A percentile compares a stretch with the other conserved stretches of the same genome.
Conservation (phyloP, 2,888 invertebrate species). For the Tetropium fuscum region DNA sequence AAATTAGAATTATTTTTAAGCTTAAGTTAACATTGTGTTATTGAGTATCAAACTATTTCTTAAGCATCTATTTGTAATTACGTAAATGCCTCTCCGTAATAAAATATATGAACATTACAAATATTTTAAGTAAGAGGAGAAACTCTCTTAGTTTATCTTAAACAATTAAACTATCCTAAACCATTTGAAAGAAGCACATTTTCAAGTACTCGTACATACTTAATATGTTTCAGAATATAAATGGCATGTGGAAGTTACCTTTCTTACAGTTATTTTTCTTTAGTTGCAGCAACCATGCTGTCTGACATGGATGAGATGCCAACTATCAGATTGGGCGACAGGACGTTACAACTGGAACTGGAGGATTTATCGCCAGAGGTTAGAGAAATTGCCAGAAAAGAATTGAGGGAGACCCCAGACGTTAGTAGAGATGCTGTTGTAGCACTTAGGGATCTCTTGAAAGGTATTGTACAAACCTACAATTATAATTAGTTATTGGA, state of each 20-base stretch:
- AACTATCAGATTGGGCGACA: conserved; percentile 75
- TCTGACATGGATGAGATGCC: conserved; percentile 78
- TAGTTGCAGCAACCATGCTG: conserved; percentile 79
- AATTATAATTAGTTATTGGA: too few species aligned
- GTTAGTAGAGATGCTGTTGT: conserved; percentile 70
- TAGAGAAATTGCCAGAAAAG: conserved; percentile 75
- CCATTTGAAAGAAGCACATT: too few species aligned
- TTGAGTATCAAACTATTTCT: too few species aligned
- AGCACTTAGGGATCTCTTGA: conserved; percentile 71
- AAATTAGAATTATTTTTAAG: too few species aligned
- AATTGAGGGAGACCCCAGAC: conserved; percentile 78
- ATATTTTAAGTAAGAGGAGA: neutral
- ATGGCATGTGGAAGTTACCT: neutral
- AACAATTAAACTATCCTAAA: too few species aligned
- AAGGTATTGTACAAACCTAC: conserved; percentile 66
- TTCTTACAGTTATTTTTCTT: conserved; percentile 52
- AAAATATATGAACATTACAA: neutral
- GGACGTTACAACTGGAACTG: conserved; percentile 77
- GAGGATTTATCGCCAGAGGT: conserved; percentile 74
- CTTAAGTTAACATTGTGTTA: too few species aligned
- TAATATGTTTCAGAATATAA: too few species aligned
- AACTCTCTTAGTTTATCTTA: too few species aligned
- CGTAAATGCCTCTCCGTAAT: too few species aligned
- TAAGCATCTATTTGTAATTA: too few species aligned
- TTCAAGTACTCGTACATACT: too few species aligned